Evolutionary conservation across 2,113 vertebrate genomes (phyloP).

Genomic region (Equus przewalskii): DNA sequence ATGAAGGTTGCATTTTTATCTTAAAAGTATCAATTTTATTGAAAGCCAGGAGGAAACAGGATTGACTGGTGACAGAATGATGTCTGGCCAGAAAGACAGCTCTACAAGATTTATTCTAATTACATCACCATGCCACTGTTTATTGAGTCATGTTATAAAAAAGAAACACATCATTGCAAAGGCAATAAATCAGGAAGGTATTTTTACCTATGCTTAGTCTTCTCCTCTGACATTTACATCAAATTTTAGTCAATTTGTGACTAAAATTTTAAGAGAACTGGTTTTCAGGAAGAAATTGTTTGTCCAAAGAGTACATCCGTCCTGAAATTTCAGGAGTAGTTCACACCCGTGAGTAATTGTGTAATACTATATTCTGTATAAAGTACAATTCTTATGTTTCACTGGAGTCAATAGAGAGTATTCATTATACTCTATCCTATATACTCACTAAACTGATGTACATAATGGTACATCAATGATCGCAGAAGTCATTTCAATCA

Average conservation of each 20-base stretch:
- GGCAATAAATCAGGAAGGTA: conserved; percentile 73
- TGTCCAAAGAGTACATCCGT: not conserved
- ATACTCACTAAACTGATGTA: not conserved
- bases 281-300: conserved; percentile 7
- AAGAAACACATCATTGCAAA: conserved; percentile 70
- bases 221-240: conserved; percentile 36
- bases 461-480: not conserved
- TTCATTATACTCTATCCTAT: not conserved
- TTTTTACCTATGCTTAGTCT: conserved; percentile 42
- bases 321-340: not conserved
- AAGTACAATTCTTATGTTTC: not conserved
- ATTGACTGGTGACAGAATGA: conserved; percentile 59
- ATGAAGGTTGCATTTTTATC: not conserved
- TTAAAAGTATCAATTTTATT: not conserved
- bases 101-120: conserved; percentile 72
- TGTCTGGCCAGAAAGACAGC: conserved; percentile 60
- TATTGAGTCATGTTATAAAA: conserved; percentile 74
- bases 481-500: not conserved
- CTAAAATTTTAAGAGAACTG: conserved; percentile 24
- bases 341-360: not conserved
- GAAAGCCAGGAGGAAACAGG: conserved; percentile 18
- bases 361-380: not conserved
- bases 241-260: conserved; percentile 54
- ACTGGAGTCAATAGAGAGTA: not conserved
- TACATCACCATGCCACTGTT: conserved; percentile 68